Conservation (phyloP, 1,140 invertebrate genomes). For the Eurytemora carolleeae region DNA sequence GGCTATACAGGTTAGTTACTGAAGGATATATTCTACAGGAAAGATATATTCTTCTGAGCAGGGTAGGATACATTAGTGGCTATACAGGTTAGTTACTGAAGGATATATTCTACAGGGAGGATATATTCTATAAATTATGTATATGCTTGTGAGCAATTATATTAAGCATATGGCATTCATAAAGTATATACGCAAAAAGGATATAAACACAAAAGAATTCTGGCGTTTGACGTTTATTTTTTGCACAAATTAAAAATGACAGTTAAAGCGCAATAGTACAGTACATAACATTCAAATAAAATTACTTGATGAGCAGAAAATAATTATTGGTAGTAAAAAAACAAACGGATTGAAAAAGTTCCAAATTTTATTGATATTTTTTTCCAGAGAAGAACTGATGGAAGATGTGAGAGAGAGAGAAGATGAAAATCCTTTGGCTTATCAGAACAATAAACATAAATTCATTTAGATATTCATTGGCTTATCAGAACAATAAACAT, state of each 20-base stretch:
- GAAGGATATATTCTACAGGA: not conserved
- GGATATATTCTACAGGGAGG: not conserved
- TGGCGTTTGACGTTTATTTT: too few species aligned
- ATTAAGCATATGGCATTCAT: too few species aligned
- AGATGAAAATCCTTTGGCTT: conserved; percentile 32
- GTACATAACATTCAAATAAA: not conserved
- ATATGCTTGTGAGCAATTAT: too few species aligned
- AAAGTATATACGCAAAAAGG: too few species aligned
- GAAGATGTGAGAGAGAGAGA: conserved; percentile 29
- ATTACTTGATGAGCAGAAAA: not conserved
- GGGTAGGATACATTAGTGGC: too few species aligned
- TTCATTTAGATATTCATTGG: too few species aligned
- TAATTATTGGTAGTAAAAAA: too few species aligned
- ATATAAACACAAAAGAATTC: not conserved
- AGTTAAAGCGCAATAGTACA: too few species aligned
- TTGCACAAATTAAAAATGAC: too few species aligned
- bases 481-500: too few species aligned
- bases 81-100: not conserved
- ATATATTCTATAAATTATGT: not conserved
- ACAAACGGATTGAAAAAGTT: not conserved
- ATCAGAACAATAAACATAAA: conserved; percentile 23
- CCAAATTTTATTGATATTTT: not conserved
- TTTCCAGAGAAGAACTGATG: conserved; percentile 25
- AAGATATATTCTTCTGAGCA: too few species aligned
- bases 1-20: not conserved